These are phyloP conservation scores for Cuniculus paca DNA, from an alignment of 2,797 vertebrate species.

Conservation along the genomic window DNA sequence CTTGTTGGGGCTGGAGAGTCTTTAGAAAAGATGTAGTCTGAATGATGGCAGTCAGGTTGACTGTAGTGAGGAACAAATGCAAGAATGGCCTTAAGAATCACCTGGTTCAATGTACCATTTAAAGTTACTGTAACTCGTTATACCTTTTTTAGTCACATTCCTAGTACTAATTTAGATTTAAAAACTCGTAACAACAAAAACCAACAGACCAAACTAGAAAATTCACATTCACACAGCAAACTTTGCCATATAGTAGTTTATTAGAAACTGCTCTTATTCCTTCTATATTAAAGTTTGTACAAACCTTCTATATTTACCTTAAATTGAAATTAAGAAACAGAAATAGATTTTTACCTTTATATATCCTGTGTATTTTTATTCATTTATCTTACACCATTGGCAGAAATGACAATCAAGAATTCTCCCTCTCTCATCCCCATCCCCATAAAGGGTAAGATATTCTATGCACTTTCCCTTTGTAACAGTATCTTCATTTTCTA, in stretches of 20 bases:
- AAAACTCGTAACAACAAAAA: neutral
- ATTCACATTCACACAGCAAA: neutral
- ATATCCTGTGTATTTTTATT: neutral
- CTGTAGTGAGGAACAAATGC: neutral
- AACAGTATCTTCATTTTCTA: neutral
- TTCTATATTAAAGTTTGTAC: neutral
- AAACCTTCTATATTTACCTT: neutral
- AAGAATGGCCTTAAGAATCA: neutral
- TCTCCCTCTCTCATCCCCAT: neutral
- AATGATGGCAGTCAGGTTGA: neutral
- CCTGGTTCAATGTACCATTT: neutral
- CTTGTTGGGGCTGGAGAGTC: neutral
- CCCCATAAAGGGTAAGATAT: neutral
- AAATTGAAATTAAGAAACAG: neutral
- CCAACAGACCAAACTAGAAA: neutral
- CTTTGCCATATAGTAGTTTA: slow-evolving; percentile 34
- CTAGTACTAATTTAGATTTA: neutral
- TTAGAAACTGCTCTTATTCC: neutral
- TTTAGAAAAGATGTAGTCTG: neutral
- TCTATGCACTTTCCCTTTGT: neutral
- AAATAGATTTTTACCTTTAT: slow-evolving; percentile 44
- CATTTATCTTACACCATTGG: slow-evolving; percentile 1
- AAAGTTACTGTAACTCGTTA: neutral
- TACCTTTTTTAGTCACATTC: neutral
- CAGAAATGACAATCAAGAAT: neutral